A percentile compares a stretch with the other conserved stretches of the same genome.
Conservation (phyloP, 2,888 invertebrate species). For the Temnothorax ravouxi region DNA sequence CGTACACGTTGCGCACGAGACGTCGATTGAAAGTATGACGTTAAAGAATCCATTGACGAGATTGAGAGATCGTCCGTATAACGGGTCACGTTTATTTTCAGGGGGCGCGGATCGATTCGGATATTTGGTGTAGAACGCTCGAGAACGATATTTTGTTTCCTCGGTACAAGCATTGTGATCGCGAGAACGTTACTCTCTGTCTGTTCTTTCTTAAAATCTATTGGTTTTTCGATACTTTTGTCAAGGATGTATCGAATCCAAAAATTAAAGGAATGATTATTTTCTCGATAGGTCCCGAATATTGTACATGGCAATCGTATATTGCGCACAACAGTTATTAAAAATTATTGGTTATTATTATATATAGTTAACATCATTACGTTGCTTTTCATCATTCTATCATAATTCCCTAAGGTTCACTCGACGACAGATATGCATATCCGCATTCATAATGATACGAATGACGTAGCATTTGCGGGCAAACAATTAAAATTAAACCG, state of each 20-base stretch:
- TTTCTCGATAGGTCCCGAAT: not conserved
- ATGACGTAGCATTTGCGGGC: not conserved
- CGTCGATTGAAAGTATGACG: conserved; percentile 82
- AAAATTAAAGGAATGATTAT: not conserved
- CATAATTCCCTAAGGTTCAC: conserved; percentile 1
- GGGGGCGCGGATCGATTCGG: conserved; percentile 27
- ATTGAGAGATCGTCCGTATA: conserved; percentile 47
- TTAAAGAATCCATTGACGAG: conserved; percentile 75
- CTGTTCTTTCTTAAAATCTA: not conserved
- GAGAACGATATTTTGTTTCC: conserved; percentile 24
- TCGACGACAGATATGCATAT: not conserved
- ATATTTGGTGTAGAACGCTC: not conserved
- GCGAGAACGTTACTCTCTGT: not conserved
- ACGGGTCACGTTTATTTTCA: conserved; percentile 47
- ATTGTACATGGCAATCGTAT: not conserved
- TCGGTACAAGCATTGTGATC: conserved; percentile 22
- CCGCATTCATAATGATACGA: not conserved
- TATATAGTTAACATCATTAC: not conserved
- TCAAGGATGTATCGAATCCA: not conserved
- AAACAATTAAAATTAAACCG: conserved; percentile 29
- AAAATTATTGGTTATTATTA: not conserved
- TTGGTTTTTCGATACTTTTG: not conserved
- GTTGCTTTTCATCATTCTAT: not conserved
- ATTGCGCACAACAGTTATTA: not conserved
- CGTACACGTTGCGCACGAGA: conserved; percentile 64